These are phyloP conservation scores for Origma solitaria DNA, from an alignment of 2,113 vertebrate species.

Conservation along the genomic window DNA sequence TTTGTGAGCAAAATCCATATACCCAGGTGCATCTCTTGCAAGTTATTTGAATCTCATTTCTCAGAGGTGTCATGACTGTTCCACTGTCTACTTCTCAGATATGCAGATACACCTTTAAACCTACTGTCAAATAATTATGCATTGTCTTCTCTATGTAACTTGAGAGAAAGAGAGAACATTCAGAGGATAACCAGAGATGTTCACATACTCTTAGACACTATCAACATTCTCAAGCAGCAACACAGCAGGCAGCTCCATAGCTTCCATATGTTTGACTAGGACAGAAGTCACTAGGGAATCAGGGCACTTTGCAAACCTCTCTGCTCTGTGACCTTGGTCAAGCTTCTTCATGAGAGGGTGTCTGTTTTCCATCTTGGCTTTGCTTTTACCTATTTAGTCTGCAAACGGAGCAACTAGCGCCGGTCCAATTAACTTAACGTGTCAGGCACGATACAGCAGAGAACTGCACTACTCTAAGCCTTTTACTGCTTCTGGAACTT, in stretches of 20 bases:
- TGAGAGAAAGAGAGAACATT: not conserved
- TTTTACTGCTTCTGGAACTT: not conserved
- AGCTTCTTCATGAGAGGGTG: not conserved
- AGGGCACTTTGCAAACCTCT: not conserved
- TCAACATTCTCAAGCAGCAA: not conserved
- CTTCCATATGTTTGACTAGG: not conserved
- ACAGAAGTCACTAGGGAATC: not conserved
- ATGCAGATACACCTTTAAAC: not conserved
- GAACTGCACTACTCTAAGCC: not conserved
- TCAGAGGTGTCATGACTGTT: not conserved
- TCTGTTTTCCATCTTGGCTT: not conserved
- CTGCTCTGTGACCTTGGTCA: not conserved
- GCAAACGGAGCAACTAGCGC: not conserved
- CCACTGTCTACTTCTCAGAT: not conserved
- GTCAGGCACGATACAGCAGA: not conserved
- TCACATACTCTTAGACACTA: not conserved
- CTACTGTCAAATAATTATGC: not conserved
- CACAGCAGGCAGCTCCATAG: not conserved
- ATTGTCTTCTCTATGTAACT: not conserved
- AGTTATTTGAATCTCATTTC: not conserved
- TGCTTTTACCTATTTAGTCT: not conserved
- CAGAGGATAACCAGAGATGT: not conserved
- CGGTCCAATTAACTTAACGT: accelerated
- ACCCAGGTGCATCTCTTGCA: not conserved
- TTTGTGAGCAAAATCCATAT: not conserved